A percentile compares a stretch with the other conserved stretches of the same genome.
phyloP scores from a whole-genome alignment of 2,113 vertebrate genomes.

The Pseudorhombus dupliciocellatus region DNA sequence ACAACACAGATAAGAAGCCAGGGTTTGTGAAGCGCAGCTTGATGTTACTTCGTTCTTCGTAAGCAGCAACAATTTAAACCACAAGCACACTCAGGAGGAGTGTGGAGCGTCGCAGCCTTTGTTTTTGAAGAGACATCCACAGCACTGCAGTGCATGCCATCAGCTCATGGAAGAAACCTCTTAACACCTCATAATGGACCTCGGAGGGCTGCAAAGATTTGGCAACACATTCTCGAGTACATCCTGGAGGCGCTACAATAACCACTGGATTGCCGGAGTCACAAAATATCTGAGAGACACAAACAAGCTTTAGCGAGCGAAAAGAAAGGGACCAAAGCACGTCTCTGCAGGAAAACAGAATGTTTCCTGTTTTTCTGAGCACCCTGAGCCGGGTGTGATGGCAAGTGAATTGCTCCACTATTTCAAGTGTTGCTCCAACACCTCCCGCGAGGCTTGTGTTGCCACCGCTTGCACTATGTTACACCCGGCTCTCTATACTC shows the following conservation, averaged over 20 bases:
- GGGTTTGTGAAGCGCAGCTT: slow-evolving; percentile 3
- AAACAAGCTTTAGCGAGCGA: slow-evolving; percentile 16
- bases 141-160: slow-evolving; percentile 21
- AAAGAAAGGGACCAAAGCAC: slow-evolving; percentile 12
- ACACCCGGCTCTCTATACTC: not conserved
- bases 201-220: slow-evolving; percentile 20
- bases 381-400: slow-evolving; percentile 1
- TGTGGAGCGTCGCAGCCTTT: slow-evolving; percentile 1
- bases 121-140: slow-evolving; percentile 20
- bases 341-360: slow-evolving; percentile 18
- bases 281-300: slow-evolving; percentile 31
- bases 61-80: slow-evolving; percentile 14
- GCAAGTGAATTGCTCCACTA: slow-evolving; percentile 35
- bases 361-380: slow-evolving; percentile 13
- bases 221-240: slow-evolving; percentile 28
- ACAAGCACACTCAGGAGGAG: slow-evolving; percentile 30
- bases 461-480: slow-evolving; percentile 39
- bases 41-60: slow-evolving; percentile 13
- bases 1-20: slow-evolving; percentile 19
- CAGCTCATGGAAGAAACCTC: slow-evolving; percentile 24
- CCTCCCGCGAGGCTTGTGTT: slow-evolving; percentile 34
- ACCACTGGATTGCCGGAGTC: slow-evolving; percentile 31
- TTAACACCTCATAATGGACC: slow-evolving; percentile 28
- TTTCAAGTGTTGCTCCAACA: slow-evolving; percentile 40
- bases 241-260: slow-evolving; percentile 35